These are phyloP conservation scores for Trachelus troglodyta DNA, from an alignment of 2,888 invertebrate genomes.

Conservation along the genomic window DNA sequence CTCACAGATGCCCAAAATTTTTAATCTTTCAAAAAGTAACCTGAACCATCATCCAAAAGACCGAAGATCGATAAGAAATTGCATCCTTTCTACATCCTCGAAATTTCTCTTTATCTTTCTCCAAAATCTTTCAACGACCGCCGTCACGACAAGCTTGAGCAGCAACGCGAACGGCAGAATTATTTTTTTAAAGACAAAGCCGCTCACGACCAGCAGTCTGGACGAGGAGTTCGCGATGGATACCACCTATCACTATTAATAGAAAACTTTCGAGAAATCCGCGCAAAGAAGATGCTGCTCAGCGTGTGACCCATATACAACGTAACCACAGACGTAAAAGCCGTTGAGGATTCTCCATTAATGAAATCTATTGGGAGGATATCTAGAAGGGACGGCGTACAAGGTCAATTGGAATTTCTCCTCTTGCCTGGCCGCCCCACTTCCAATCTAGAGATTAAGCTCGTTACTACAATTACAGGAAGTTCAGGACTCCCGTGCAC, in stretches of 20 bases:
- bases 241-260: not conserved
- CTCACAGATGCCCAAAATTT: too few species aligned
- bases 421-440: not conserved
- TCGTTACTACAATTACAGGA: not conserved
- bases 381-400: not conserved
- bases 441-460: not conserved
- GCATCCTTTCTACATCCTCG: not conserved
- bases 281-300: not conserved
- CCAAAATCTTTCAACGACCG: not conserved
- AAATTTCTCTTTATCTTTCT: not conserved
- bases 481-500: not conserved
- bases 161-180: not conserved
- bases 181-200: not conserved
- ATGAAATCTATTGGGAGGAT: not conserved
- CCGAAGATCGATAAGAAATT: not conserved
- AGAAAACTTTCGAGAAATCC: not conserved
- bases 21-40: too few species aligned
- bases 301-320: not conserved
- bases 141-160: too few species aligned
- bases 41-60: not conserved
- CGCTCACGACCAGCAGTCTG: not conserved
- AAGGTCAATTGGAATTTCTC: not conserved
- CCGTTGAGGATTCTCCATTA: not conserved
- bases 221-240: not conserved
- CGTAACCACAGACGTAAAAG: not conserved